Percentiles rank a stretch among this genome's conserved stretches.
These are phyloP conservation scores for Cerceris rybyensis DNA, from an alignment of 2,888 invertebrate species.

Conservation along the genomic window DNA sequence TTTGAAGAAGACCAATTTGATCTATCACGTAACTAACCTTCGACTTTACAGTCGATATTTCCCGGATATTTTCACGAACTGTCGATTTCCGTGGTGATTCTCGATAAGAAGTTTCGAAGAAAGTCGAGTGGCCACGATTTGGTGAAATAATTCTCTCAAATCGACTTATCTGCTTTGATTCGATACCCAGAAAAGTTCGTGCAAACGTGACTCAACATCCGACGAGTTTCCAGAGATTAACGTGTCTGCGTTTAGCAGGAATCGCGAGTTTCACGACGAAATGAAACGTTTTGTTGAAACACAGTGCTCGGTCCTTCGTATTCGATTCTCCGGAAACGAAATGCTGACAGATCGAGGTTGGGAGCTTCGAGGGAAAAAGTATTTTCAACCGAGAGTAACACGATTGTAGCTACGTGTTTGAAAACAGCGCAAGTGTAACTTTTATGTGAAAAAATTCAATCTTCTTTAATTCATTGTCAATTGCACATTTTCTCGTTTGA, in stretches of 20 bases:
- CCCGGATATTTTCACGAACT: background rate
- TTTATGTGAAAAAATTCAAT: no score
- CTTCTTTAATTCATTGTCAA: no score
- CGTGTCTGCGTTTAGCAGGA: background rate
- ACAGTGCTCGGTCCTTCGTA: background rate
- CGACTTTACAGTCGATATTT: conserved; percentile 8
- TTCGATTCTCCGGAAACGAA: background rate
- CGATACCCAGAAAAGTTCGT: background rate
- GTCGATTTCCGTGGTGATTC: conserved; percentile 15
- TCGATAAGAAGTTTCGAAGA: background rate
- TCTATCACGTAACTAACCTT: conserved; percentile 17
- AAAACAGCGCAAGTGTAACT: no score
- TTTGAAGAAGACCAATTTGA: conserved; percentile 26
- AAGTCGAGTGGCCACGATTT: conserved; percentile 3
- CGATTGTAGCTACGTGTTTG: no score
- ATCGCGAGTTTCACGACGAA: background rate
- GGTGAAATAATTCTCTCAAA: background rate
- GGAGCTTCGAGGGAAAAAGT: no score
- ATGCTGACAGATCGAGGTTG: no score
- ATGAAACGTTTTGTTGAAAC: background rate
- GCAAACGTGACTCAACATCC: background rate
- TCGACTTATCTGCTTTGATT: background rate
- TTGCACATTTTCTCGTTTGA: no score
- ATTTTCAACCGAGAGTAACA: no score
- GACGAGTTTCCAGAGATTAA: background rate